Percentiles rank a stretch among this genome's conserved stretches.
These are phyloP conservation scores for Pseudolycoriella hygida DNA, from an alignment of 2,888 invertebrate species.

Conservation along the genomic window DNA sequence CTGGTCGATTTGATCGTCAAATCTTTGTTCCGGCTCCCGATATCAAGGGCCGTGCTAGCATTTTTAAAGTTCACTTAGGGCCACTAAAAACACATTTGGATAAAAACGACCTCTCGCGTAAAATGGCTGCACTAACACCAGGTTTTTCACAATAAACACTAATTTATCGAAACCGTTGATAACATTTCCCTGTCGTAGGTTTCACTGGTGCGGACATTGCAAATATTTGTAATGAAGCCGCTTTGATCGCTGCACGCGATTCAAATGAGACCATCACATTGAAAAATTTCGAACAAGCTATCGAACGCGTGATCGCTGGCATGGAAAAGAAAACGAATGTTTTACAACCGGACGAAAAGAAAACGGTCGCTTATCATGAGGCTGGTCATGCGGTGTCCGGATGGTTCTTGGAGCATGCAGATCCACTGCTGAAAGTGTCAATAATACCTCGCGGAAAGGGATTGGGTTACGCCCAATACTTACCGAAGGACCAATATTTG, in stretches of 20 bases:
- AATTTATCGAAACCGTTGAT: too few species aligned
- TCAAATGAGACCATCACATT: slow-evolving; percentile 58
- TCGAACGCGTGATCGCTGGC: slow-evolving; percentile 90
- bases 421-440: slow-evolving; percentile 92
- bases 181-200: too few species aligned
- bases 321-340: slow-evolving; percentile 99
- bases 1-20: slow-evolving; percentile 97
- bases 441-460: slow-evolving; percentile 98
- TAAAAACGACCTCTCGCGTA: slow-evolving; percentile 72
- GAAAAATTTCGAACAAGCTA: slow-evolving; percentile 96
- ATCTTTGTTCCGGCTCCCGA: slow-evolving; percentile 97
- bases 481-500: slow-evolving; percentile 95
- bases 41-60: slow-evolving; percentile 63
- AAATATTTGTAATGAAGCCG: slow-evolving; percentile 99
- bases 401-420: slow-evolving; percentile 94
- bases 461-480: slow-evolving; percentile 95
- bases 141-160: slow-evolving; percentile 31
- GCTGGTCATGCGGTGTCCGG: slow-evolving; percentile 99
- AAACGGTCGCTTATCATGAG: slow-evolving; percentile 96
- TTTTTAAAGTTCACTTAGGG: slow-evolving; percentile 56
- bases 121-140: slow-evolving; percentile 97
- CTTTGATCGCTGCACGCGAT: slow-evolving; percentile 93
- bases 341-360: slow-evolving; percentile 93
- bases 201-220: slow-evolving; percentile 99
- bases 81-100: slow-evolving; percentile 76